Percentiles rank a stretch among this genome's conserved stretches.
Evolutionary conservation across 2,888 invertebrate species (phyloP).

Genomic region (Acrocyrtus sp.): DNA sequence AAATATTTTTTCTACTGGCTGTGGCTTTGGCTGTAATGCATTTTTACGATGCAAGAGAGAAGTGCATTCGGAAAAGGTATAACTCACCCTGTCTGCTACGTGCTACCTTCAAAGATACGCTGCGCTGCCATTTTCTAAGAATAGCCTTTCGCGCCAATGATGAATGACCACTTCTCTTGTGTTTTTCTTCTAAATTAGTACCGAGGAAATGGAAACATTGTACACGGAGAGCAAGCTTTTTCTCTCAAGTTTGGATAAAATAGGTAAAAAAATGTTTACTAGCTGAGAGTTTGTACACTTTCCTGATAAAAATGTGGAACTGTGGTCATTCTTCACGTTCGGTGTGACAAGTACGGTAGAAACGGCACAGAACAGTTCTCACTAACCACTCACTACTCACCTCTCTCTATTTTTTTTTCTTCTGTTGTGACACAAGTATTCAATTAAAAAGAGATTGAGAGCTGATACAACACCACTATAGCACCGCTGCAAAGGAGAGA

Average conservation of each 20-base stretch:
- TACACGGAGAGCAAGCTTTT: not conserved
- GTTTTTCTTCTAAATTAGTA: slow-evolving; percentile 16
- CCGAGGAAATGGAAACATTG: slow-evolving; percentile 3
- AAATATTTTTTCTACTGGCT: too few species aligned
- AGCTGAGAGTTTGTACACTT: slow-evolving; percentile 9
- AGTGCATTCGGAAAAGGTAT: too few species aligned
- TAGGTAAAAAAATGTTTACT: slow-evolving; percentile 4
- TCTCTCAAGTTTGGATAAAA: not conserved
- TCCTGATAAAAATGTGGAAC: slow-evolving; percentile 19
- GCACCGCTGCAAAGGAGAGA: slow-evolving; percentile 1
- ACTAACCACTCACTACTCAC: slow-evolving; percentile 5
- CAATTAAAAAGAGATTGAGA: slow-evolving; percentile 43
- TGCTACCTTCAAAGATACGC: too few species aligned
- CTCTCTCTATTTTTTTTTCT: not conserved
- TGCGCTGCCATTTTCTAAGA: too few species aligned
- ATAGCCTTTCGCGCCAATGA: too few species aligned
- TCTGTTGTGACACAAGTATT: slow-evolving; percentile 30
- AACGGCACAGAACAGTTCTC: slow-evolving; percentile 5
- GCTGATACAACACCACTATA: slow-evolving; percentile 35
- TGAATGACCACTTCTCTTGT: slow-evolving; percentile 32
- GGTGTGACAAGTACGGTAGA: too few species aligned
- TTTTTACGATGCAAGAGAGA: too few species aligned
- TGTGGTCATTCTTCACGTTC: slow-evolving; percentile 22
- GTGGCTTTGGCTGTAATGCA: too few species aligned
- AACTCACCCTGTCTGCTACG: too few species aligned